Evolutionary conservation across 2,888 invertebrate species (phyloP).

Genomic region (Polyploca ridens): DNA sequence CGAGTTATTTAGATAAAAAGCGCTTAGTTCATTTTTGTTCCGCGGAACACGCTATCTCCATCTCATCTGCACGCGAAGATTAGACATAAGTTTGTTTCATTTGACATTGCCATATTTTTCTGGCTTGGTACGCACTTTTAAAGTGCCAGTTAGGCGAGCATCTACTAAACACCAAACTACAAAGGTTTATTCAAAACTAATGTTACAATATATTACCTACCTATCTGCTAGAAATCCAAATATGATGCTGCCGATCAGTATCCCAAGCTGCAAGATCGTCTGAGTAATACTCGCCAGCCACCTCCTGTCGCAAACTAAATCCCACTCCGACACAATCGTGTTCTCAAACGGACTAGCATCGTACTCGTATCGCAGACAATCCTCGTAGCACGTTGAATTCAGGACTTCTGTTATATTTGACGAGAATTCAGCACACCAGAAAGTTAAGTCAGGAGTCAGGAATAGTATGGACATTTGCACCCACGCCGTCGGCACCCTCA

Average conservation of each 20-base stretch:
- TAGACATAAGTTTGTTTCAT: too few relatives aligned
- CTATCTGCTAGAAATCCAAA: conserved; percentile 12
- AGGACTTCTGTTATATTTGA: background rate
- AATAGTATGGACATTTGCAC: background rate
- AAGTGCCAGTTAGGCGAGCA: too few relatives aligned
- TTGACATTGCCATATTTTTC: too few relatives aligned
- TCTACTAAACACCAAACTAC: too few relatives aligned
- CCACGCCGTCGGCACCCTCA: background rate
- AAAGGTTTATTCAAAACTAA: too few relatives aligned
- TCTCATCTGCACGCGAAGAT: too few relatives aligned
- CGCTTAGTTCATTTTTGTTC: too few relatives aligned
- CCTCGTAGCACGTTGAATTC: conserved; percentile 5
- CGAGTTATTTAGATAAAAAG: too few relatives aligned
- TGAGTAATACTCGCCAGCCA: conserved; percentile 86
- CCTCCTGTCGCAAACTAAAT: conserved; percentile 84
- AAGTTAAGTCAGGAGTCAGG: background rate
- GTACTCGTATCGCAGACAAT: conserved; percentile 7
- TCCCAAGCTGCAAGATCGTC: conserved; percentile 34
- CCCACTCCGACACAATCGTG: conserved; percentile 88
- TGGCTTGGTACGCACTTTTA: too few relatives aligned
- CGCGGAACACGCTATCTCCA: too few relatives aligned
- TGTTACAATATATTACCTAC: background rate
- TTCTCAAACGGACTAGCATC: background rate
- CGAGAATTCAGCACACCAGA: background rate
- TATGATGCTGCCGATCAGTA: background rate